Evolutionary conservation across 2,888 invertebrate genomes (phyloP), one percentile per base, ranked within the genome.

Genomic region (Lithophane socia): DNA sequence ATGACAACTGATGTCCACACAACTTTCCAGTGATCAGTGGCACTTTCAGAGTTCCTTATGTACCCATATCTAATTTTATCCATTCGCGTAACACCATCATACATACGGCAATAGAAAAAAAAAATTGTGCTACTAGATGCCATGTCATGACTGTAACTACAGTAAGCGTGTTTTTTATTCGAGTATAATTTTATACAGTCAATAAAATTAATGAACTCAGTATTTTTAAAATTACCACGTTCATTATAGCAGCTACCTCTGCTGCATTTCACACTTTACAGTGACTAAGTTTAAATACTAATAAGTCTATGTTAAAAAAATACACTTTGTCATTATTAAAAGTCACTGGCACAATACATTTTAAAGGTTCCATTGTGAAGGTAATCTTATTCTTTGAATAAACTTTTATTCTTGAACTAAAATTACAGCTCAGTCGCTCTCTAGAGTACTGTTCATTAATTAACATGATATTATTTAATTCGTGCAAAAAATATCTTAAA

Each of bases 361-460:
- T 42, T 69, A 73, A 73, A 74, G 63, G 29, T 67, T 74, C 63
- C 52, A 80, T 84, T 84, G 61, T 44, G 24, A 71, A 67, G 24
- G n/a, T 76, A 72, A 81, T 81, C 47, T 58, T 37, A 82, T 73
- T 85, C 64, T 37, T 54, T 72, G 10, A 72, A 76, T 69, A 69
- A 85, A 42, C 58, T 82, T 85, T 75, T 63, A 60, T 71, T 75
- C 66, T 54, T 81, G 10, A 24, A 29, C 12, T 60, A 76, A 75
- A 68, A 85, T 49, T 58, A 63, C 47, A 66, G 47, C 54, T 75
- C 42, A 61, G 64, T 66, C 3, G 29, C 42, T 82, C 77, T 77
- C 69, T 58, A 69, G 82, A 78, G 79, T 56, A 83, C 77, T 80
- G 54, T 63, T 64, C 66, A 70, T 79, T 84, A 75, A 87, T 85